Evolutionary conservation across 2,797 vertebrate genomes (phyloP), one percentile per base, ranked within the genome.

Genomic region (Nothura maculosa): DNA sequence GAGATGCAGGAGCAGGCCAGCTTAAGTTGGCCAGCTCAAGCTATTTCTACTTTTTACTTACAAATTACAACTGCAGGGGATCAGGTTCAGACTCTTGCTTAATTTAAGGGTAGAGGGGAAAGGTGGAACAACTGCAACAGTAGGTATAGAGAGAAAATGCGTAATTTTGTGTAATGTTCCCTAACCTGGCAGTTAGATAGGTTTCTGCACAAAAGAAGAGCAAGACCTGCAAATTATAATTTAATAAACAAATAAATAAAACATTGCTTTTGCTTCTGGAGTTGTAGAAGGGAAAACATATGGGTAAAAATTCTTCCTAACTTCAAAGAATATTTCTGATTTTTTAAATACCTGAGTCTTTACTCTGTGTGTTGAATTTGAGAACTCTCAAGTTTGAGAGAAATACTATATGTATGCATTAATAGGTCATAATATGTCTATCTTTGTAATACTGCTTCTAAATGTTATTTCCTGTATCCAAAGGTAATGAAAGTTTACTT

Each of bases 371-470:
- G 6, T 69, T 68, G 36, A 40, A 57, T 67, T 34, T 54, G 40
- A 43, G 4, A 4, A 4, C 3, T 0, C 15, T 68, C 13, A 40
- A 57, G 8, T 87, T 77, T 7, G 63, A 64, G 12, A 0, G 0
- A 14, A 9, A 82, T 66, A 19, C 40, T 75, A 12, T 24, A 62
- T 54, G 77, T 61, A 9, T 57, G 36, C 2, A 32, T 16, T 36
- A 50, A 81, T 18, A 66, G 17, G 2, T 21, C 15, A 81, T 42
- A 6, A 16, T 10, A n/a, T 50, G 18, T 40, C 10, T 19, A 4
- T 9, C 19, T 0, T 64, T 36, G 1, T 27, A 43, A 55, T 4
- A 34, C 4, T 28, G 2, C 6, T 83, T 91, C 42, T 75, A 16
- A 81, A 76, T 66, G 1, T 28, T 73, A 16, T 73, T 85, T 87